Conservation (phyloP, 2,113 vertebrate genomes). For the Entosphenus tridentatus region DNA sequence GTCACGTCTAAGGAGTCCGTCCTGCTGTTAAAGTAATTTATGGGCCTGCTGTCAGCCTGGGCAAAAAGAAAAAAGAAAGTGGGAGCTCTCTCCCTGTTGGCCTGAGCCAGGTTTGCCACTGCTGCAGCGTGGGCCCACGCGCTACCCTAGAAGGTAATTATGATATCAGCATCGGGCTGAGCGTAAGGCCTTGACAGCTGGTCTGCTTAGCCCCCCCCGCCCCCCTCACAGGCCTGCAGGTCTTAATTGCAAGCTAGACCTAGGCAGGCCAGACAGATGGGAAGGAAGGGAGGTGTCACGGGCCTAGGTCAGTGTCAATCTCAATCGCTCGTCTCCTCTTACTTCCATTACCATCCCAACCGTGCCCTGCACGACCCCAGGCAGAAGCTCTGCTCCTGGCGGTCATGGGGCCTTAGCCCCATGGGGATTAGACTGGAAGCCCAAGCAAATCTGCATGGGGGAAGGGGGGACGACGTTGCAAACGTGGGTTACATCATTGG, state of each 20-base stretch:
- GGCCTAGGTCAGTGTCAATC: conserved; percentile 6
- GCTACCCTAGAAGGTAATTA: not conserved
- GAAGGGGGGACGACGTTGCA: no score
- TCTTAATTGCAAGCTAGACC: no score
- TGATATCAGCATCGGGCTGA: conserved; percentile 6
- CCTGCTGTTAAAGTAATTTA: conserved; percentile 6
- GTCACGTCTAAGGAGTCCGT: conserved; percentile 4
- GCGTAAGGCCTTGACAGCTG: not conserved
- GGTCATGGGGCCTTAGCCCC: no score
- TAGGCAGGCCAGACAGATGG: not conserved
- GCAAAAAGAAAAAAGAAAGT: no score
- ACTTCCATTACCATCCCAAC: conserved; percentile 1
- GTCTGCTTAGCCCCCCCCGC: no score
- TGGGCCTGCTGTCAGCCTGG: conserved; percentile 2
- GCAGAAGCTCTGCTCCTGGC: conserved; percentile 4
- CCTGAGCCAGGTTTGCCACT: no score
- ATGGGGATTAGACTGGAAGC: no score
- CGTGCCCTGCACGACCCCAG: conserved; percentile 3
- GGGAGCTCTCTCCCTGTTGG: no score
- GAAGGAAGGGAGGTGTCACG: conserved; percentile 4
- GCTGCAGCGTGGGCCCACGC: no score
- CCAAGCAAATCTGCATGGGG: no score
- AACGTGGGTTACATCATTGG: no score
- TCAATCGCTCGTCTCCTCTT: conserved; percentile 6
- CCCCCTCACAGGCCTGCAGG: no score